Base-by-base conservation (phyloP, 2,113 vertebrate genomes). In the Dasypus novemcinctus region DNA sequence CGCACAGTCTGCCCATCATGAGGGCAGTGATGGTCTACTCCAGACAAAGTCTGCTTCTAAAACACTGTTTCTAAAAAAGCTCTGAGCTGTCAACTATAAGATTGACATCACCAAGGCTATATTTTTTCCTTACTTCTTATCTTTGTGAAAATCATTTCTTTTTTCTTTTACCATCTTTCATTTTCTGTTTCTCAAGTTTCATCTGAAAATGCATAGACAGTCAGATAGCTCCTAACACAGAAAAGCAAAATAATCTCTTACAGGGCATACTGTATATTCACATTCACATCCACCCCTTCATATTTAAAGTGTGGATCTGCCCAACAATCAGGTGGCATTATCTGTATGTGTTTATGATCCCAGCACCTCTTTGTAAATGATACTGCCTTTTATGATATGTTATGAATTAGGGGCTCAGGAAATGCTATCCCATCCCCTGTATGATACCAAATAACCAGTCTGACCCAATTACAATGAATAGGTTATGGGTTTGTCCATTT, bases 131-230 rank as follows among this genome's bases (percentile, higher is more conserved):
- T 46, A 33, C 38, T 84, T 78, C 5, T 71, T 54, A 31, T 72
- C 61, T 54, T 46, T 18, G 36, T 66, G 31, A 83, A 89, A 83
- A 61, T 38, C 33, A 21, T 33, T 57, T 75, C 43, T 68, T 29
- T 49, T 94, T 36, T 92, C 33, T 66, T 86, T 74, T 18, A 72
- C 18, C 78, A 1, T 54, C n/a, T 69, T 84, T 61, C n/a, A 71
- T 46, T 46, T 63, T 87, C 29, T 85, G 12, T 64, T 71, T 96
- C 78, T 46, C 38, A 84, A 90, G 21, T 61, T 41, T 76, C 76
- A 10, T 92, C 83, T 91, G 63, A 21, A 90, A 38, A 91, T 43
- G 23, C 33, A 64, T 18, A 87, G n/a, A n/a, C 52, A 85, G 17
- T 36, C 1, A 38, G 13, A 69, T 0, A 29, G 20, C 29, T 21